These are phyloP conservation scores for Venusia cambrica DNA, from an alignment of 2,888 invertebrate species.

Conservation along the genomic window DNA sequence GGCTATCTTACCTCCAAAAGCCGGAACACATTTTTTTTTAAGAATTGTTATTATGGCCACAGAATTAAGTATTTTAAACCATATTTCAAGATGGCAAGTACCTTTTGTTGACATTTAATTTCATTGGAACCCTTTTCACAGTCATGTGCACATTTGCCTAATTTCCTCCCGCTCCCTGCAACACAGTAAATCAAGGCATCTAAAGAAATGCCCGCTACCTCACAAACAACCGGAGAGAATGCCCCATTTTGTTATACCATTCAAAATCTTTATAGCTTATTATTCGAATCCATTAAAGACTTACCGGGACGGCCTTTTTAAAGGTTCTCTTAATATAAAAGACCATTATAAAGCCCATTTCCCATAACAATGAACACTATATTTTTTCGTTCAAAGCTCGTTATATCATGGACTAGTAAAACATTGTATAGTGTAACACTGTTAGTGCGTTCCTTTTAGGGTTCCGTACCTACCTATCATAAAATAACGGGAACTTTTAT, in stretches of 20 bases:
- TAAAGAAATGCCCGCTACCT: conserved; percentile 56
- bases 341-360: conserved; percentile 69
- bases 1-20: too few relatives aligned
- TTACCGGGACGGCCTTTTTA: conserved; percentile 67
- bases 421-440: conserved; percentile 56
- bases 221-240: conserved; percentile 61
- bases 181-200: conserved; percentile 68
- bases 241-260: conserved; percentile 68
- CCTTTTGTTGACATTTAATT: too few relatives aligned
- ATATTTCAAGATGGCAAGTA: too few relatives aligned
- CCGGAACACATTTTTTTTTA: too few relatives aligned
- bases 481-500: too few relatives aligned
- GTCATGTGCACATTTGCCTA: too few relatives aligned
- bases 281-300: conserved; percentile 74
- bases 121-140: too few relatives aligned
- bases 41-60: too few relatives aligned
- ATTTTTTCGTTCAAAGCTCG: conserved; percentile 57
- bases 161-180: too few relatives aligned
- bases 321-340: conserved; percentile 66
- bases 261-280: conserved; percentile 75
- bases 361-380: conserved; percentile 69
- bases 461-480: too few relatives aligned
- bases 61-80: too few relatives aligned
- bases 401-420: conserved; percentile 65
- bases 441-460: too few relatives aligned